These are phyloP conservation scores for Eurystomus glaucurus DNA, from an alignment of 2,797 vertebrate genomes.

Conservation along the genomic window DNA sequence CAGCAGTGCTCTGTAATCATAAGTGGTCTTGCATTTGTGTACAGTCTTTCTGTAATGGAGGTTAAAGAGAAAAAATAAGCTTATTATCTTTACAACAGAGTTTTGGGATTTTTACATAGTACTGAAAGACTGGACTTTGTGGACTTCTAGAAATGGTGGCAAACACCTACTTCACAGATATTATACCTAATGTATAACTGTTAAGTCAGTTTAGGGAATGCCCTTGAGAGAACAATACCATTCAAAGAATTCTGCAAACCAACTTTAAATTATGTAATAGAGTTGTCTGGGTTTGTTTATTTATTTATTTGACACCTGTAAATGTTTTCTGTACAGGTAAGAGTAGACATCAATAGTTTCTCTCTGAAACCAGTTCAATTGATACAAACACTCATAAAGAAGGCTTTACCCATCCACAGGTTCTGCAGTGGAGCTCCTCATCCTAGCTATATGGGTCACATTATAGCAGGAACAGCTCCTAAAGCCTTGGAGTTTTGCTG, in stretches of 20 bases:
- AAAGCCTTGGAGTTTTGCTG: not conserved
- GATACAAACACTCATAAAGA: not conserved
- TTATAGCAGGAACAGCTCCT: not conserved
- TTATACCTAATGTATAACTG: not conserved
- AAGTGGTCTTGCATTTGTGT: rapidly evolving
- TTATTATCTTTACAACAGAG: not conserved
- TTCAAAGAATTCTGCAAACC: not conserved
- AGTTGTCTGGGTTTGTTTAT: not conserved
- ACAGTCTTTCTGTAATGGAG: not conserved
- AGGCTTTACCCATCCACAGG: not conserved
- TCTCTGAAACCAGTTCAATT: not conserved
- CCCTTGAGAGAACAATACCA: not conserved
- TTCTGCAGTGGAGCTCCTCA: rapidly evolving
- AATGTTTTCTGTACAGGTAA: rapidly evolving
- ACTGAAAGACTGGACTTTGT: not conserved
- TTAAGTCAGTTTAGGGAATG: not conserved
- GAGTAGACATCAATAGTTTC: rapidly evolving
- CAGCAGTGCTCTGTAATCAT: not conserved
- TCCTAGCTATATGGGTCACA: rapidly evolving
- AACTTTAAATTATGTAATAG: not conserved
- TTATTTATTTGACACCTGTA: not conserved
- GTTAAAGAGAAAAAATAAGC: not conserved
- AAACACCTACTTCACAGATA: not conserved
- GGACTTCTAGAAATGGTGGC: not conserved
- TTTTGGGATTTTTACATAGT: not conserved